A percentile compares a stretch with the other conserved stretches of the same genome.
These are phyloP conservation scores for Odontesthes bonariensis DNA, from an alignment of 2,113 vertebrate species.

Conservation along the genomic window DNA sequence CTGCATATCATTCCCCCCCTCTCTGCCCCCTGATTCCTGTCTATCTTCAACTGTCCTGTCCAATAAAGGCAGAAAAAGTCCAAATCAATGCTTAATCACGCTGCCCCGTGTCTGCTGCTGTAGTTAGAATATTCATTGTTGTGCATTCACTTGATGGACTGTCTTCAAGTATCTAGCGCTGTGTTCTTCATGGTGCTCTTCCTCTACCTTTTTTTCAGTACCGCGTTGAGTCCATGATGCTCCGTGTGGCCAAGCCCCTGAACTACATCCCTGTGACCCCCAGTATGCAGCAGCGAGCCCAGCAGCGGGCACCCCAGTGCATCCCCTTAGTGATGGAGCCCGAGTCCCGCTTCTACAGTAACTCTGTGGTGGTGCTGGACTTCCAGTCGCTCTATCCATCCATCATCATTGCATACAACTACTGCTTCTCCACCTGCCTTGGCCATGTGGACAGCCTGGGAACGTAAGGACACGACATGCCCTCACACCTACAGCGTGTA, in stretches of 20 bases:
- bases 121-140: too few relatives aligned
- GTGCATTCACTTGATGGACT: too few relatives aligned
- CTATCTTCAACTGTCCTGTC: too few relatives aligned
- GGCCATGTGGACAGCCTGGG: slow-evolving; percentile 93
- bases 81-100: too few relatives aligned
- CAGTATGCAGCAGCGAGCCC: slow-evolving; percentile 91
- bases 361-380: slow-evolving; percentile 95
- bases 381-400: slow-evolving; percentile 98
- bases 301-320: slow-evolving; percentile 94
- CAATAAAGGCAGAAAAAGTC: too few relatives aligned
- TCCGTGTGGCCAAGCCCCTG: slow-evolving; percentile 95
- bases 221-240: slow-evolving; percentile 99
- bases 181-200: background rate
- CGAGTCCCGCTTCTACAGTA: slow-evolving; percentile 98
- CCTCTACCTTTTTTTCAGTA: slow-evolving; percentile 84
- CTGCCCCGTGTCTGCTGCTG: too few relatives aligned
- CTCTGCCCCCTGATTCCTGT: too few relatives aligned
- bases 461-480: slow-evolving; percentile 86
- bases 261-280: slow-evolving; percentile 96
- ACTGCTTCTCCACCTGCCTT: slow-evolving; percentile 98
- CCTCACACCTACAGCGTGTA: slow-evolving; percentile 3
- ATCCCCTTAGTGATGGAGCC: slow-evolving; percentile 97
- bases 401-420: slow-evolving; percentile 99
- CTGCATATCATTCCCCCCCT: too few relatives aligned
- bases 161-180: background rate